Evolutionary conservation across 2,888 invertebrate species (phyloP).

Genomic region (Drosophila rubida): DNA sequence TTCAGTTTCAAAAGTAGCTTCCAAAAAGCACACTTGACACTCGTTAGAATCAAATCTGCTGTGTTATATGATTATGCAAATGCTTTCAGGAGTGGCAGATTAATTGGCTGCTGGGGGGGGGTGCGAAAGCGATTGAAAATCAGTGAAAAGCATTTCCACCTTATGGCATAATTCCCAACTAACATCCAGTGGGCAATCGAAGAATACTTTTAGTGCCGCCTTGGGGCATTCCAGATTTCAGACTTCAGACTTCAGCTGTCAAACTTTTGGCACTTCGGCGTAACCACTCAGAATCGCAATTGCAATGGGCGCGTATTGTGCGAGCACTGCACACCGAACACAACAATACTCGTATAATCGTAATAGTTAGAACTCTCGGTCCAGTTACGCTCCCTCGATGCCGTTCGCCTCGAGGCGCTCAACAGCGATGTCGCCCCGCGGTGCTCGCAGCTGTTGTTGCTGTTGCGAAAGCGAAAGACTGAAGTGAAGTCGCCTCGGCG

Average conservation of each 20-base stretch:
- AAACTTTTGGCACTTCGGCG: slow-evolving; percentile 51
- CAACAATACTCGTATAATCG: slow-evolving; percentile 20
- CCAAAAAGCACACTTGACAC: too few species aligned
- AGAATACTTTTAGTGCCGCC: slow-evolving; percentile 58
- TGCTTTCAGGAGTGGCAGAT: neutral
- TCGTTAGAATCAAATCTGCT: too few species aligned
- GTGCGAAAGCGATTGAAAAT: slow-evolving; percentile 18
- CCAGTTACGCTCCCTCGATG: slow-evolving; percentile 56
- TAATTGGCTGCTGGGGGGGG: slow-evolving; percentile 1
- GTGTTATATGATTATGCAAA: neutral
- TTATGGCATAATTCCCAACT: slow-evolving; percentile 65
- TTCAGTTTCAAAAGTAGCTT: too few species aligned
- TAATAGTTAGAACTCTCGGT: slow-evolving; percentile 44
- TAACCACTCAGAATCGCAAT: slow-evolving; percentile 48
- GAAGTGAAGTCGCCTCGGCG: slow-evolving; percentile 9
- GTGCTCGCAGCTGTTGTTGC: slow-evolving; percentile 56
- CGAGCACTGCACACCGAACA: neutral
- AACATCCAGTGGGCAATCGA: slow-evolving; percentile 58
- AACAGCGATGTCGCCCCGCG: slow-evolving; percentile 52
- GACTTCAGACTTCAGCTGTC: slow-evolving; percentile 62
- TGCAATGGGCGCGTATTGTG: slow-evolving; percentile 11
- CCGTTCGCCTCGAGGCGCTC: slow-evolving; percentile 53
- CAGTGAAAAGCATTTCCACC: slow-evolving; percentile 38
- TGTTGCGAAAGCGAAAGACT: slow-evolving; percentile 4
- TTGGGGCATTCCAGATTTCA: slow-evolving; percentile 55